Conservation (phyloP, 2,888 invertebrate genomes). For the Diachrysia chrysitis region DNA sequence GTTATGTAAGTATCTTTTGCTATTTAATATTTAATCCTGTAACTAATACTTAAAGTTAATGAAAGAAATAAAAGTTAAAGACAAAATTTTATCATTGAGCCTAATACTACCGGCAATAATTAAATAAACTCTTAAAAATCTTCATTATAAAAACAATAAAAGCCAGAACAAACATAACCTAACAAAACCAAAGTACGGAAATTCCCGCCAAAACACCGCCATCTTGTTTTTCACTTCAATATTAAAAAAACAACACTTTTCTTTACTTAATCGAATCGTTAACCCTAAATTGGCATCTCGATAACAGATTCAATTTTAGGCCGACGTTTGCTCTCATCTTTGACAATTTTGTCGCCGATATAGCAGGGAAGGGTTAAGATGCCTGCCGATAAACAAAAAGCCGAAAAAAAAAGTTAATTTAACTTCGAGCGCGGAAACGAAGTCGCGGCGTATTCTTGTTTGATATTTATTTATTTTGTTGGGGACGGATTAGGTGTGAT, state of each 20-base stretch:
- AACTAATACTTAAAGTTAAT: background rate
- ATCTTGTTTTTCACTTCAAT: slow-evolving; percentile 49
- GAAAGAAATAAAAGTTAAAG: background rate
- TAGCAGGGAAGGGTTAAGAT: slow-evolving; percentile 82
- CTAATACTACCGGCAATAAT: background rate
- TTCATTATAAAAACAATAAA: slow-evolving; percentile 16
- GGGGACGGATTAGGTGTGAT: slow-evolving; percentile 60
- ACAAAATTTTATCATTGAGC: background rate
- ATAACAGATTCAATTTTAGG: slow-evolving; percentile 88
- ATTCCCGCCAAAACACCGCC: slow-evolving; percentile 58
- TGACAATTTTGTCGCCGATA: slow-evolving; percentile 82
- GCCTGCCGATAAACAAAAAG: slow-evolving; percentile 84
- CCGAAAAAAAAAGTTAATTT: slow-evolving; percentile 85
- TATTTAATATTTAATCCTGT: background rate
- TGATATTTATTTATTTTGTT: slow-evolving; percentile 63
- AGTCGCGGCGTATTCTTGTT: slow-evolving; percentile 73
- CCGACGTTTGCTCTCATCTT: slow-evolving; percentile 77
- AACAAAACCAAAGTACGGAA: slow-evolving; percentile 55
- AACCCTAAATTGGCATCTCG: slow-evolving; percentile 79
- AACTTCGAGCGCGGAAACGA: slow-evolving; percentile 84
- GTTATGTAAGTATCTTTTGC: too few relatives aligned
- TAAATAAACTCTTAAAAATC: slow-evolving; percentile 1
- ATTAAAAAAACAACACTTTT: slow-evolving; percentile 60
- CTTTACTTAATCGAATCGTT: slow-evolving; percentile 72
- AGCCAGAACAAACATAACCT: slow-evolving; percentile 36